A percentile compares a stretch with the other conserved stretches of the same genome.
These are phyloP conservation scores for Cherax destructor DNA, from an alignment of 1,140 invertebrate species.

Conservation along the genomic window DNA sequence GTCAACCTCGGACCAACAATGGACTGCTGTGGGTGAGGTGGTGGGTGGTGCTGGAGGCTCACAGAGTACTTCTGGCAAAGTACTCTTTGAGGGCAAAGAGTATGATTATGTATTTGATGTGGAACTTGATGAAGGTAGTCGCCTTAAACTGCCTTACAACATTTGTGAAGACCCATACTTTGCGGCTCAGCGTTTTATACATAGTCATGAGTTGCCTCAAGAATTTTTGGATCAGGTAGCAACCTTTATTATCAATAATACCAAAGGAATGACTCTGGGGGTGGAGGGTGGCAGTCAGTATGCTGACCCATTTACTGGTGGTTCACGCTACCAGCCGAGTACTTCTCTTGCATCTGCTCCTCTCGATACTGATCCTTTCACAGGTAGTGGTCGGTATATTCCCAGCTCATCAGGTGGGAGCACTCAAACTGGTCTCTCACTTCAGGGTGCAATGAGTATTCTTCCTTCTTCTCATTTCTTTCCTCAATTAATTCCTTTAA, in stretches of 20 bases:
- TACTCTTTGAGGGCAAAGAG: conserved; percentile 86
- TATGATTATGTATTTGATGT: conserved; percentile 98
- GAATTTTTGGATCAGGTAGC: conserved; percentile 94
- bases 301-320: conserved; percentile 61
- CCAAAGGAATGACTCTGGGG: conserved; percentile 74
- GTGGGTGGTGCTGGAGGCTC: conserved; percentile 85
- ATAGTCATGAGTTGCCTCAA: conserved; percentile 87
- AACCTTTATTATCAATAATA: conserved; percentile 95
- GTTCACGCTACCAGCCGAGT: conserved; percentile 45
- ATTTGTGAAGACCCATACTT: conserved; percentile 81
- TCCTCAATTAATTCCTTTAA: conserved; percentile 58
- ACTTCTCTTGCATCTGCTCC: conserved; percentile 3
- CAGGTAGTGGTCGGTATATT: conserved; percentile 73
- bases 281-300: conserved; percentile 19
- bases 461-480: conserved; percentile 69
- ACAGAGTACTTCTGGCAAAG: conserved; percentile 82
- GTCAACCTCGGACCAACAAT: conserved; percentile 80
- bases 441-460: conserved; percentile 38
- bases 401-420: background rate
- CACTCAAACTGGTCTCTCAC: conserved; percentile 22
- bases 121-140: conserved; percentile 92
- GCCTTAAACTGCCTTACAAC: conserved; percentile 95
- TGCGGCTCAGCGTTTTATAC: conserved; percentile 82
- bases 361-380: conserved; percentile 74
- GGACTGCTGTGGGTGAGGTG: conserved; percentile 93